These are phyloP conservation scores for Formica aserva DNA, from an alignment of 2,888 invertebrate species.

Conservation along the genomic window DNA sequence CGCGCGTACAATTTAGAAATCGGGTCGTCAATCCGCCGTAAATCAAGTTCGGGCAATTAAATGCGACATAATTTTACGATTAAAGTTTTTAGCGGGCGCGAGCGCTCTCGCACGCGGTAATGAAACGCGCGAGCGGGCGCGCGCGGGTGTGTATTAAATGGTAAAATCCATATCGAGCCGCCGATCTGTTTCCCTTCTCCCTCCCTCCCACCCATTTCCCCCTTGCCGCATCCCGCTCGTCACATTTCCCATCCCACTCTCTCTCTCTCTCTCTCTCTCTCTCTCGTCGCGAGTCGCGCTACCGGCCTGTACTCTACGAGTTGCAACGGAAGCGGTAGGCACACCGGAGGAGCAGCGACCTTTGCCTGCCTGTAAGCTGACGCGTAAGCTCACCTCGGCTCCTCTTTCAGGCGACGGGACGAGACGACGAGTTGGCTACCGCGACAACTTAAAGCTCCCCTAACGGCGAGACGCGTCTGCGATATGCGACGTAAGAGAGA, in stretches of 20 bases:
- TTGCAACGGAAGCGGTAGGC: constrained; percentile 50
- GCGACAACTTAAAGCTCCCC: constrained; percentile 45
- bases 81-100: constrained; percentile 68
- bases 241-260: neutral
- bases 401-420: constrained; percentile 44
- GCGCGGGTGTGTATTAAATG: constrained; percentile 56
- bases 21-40: constrained; percentile 73
- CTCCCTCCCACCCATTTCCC: neutral
- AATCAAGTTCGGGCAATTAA: constrained; percentile 78
- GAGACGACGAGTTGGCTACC: constrained; percentile 42
- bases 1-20: constrained; percentile 76
- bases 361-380: constrained; percentile 64
- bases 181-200: constrained; percentile 31
- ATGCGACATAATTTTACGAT: constrained; percentile 78
- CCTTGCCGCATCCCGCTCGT: neutral
- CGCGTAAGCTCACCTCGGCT: constrained; percentile 60
- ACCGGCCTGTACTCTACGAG: neutral
- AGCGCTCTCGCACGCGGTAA: constrained; percentile 37
- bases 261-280: constrained; percentile 13
- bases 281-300: constrained; percentile 4
- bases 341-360: constrained; percentile 57
- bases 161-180: constrained; percentile 58
- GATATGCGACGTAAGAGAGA: constrained; percentile 4
- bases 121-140: constrained; percentile 37
- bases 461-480: constrained; percentile 3